Conservation (phyloP, 1,140 invertebrate species). For the silkworm (Bombyx mori) region DNA sequence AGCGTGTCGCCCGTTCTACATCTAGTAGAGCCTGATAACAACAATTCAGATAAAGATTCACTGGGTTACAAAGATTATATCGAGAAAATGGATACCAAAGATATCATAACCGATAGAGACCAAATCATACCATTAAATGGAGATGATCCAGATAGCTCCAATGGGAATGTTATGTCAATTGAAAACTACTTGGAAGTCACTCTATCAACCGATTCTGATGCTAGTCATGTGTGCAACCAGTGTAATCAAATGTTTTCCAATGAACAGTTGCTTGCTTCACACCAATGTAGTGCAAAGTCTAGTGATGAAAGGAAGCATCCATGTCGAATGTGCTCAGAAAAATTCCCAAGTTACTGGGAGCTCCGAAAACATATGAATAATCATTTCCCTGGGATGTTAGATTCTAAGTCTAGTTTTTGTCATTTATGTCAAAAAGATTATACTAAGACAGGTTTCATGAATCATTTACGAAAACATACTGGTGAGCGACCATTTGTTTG, state of each 20-base stretch:
- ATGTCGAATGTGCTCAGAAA: constrained; percentile 67
- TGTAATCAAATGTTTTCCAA: constrained; percentile 67
- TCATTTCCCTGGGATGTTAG: constrained; percentile 69
- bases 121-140: constrained; percentile 37
- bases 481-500: constrained; percentile 83
- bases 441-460: constrained; percentile 70
- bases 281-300: constrained; percentile 57
- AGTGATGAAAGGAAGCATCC: constrained; percentile 64
- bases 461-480: constrained; percentile 90
- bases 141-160: constrained; percentile 63
- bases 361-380: constrained; percentile 67
- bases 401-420: constrained; percentile 69
- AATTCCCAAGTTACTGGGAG: constrained; percentile 68
- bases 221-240: constrained; percentile 62
- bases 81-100: constrained; percentile 62
- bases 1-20: constrained; percentile 57
- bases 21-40: constrained; percentile 61
- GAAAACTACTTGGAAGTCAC: constrained; percentile 71
- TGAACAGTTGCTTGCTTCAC: constrained; percentile 51
- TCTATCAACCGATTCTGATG: constrained; percentile 66
- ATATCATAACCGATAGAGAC: constrained; percentile 40
- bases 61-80: constrained; percentile 54
- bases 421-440: constrained; percentile 70
- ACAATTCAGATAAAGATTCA: constrained; percentile 52
- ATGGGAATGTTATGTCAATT: constrained; percentile 66